Evolutionary conservation across 2,113 vertebrate genomes (phyloP).

Genomic region (Cebidichthys violaceus): DNA sequence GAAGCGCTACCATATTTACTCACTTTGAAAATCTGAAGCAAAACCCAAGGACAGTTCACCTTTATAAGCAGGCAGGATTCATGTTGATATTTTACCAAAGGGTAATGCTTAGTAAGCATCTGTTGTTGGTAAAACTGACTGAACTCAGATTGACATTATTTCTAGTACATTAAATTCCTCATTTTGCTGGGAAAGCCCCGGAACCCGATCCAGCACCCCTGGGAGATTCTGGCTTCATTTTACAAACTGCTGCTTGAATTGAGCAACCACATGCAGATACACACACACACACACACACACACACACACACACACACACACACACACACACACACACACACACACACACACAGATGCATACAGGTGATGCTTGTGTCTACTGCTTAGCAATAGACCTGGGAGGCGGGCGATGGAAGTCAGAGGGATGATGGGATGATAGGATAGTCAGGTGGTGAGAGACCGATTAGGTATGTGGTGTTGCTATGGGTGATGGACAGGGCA

Average conservation of each 20-base stretch:
- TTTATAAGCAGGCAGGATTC: neutral
- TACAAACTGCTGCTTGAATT: neutral
- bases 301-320: neutral
- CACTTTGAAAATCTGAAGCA: neutral
- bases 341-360: neutral
- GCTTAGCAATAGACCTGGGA: conserved; percentile 21
- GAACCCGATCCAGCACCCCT: neutral
- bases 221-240: conserved; percentile 28
- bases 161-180: conserved; percentile 19
- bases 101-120: neutral
- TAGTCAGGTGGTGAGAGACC: conserved; percentile 27
- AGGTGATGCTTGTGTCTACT: conserved; percentile 1
- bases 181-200: conserved; percentile 9
- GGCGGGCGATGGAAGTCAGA: conserved; percentile 4
- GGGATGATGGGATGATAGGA: conserved; percentile 15
- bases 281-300: neutral
- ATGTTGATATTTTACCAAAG: neutral
- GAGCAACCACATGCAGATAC: conserved; percentile 2
- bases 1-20: neutral
- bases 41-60: neutral
- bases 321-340: neutral
- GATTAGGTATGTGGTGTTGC: conserved; percentile 31
- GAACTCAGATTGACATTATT: neutral
- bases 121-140: conserved; percentile 8
- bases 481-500: conserved; percentile 47